Evolutionary conservation across 2,113 vertebrate genomes (phyloP).

Genomic region (Asarcornis scutulata): DNA sequence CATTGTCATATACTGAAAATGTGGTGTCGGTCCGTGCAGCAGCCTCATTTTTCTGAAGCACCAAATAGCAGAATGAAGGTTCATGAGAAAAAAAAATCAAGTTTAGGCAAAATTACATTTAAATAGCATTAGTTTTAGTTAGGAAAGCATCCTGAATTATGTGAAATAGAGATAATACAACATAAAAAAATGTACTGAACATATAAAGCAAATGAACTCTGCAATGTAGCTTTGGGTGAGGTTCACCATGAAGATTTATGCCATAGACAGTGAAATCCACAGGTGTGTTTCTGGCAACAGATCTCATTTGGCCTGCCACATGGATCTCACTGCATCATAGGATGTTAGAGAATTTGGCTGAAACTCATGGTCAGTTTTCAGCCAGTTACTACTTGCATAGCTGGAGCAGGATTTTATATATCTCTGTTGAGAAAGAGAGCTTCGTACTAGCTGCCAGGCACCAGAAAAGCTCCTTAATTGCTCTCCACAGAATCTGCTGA

Average conservation of each 20-base stretch:
- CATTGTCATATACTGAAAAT: not conserved
- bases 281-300: not conserved
- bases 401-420: not conserved
- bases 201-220: not conserved
- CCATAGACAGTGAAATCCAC: not conserved
- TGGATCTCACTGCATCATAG: not conserved
- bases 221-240: not conserved
- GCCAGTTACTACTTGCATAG: not conserved
- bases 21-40: not conserved
- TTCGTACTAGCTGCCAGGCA: slow-evolving; percentile 18
- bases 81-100: not conserved
- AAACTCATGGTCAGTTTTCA: not conserved
- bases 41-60: not conserved
- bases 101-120: not conserved
- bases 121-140: not conserved
- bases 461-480: slow-evolving; percentile 44
- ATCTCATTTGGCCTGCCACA: not conserved
- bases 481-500: slow-evolving; percentile 35
- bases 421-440: slow-evolving; percentile 21
- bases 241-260: not conserved
- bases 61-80: not conserved
- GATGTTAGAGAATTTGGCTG: not conserved
- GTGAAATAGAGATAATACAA: not conserved
- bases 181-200: not conserved
- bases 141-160: not conserved